Evolutionary conservation across 2,888 invertebrate species (phyloP), one percentile per base, ranked within the genome.

Genomic region (Acanthococcus lagerstroemiae): DNA sequence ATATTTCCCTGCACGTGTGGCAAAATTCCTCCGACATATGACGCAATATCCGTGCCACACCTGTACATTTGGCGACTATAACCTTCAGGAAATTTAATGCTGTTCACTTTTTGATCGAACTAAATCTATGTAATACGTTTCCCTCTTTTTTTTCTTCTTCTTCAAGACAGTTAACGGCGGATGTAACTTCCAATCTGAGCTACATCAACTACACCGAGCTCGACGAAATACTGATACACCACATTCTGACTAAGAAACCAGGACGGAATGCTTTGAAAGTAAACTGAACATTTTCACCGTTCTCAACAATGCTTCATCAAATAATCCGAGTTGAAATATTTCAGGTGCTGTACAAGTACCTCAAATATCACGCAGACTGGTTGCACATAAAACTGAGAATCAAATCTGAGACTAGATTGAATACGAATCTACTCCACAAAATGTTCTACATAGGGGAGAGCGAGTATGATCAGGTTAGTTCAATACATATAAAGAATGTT

Each of bases 371-470:
- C 71, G 80, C 82, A 2, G 84, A 86, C 60, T 84, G 86, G 82
- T 76, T 90, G 21, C 80, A 82, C 72, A 76, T 69, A 68, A 78
- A 72, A 70, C 75, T 68, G 75, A 79, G 7, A 72, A 76, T 46
- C 72, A 77, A 66, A 72, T 77, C 1, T 50, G 78, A 65, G 74
- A 77, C 70, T 75, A 76, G 66, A 66, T 72, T 70, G 74, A 57
- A 70, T 2, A 74, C 75, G 0, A 82, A 84, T 0, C 76, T 90
- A 12, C 76, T 88, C 0, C 84, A 86, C 73, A 82, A 83, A 6
- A 89, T 90, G 88, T 90, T 90, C 73, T 87, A 87, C 72, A 88
- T 90, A 67, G 88, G 87, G 12, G 79, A 83, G 68, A 78, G 80
- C 19, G 83, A 84, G 0, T 90, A 90, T 74, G 89, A 90, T 77